These are phyloP conservation scores for Acanthiza pusilla DNA, from an alignment of 2,797 vertebrate species.

Conservation along the genomic window DNA sequence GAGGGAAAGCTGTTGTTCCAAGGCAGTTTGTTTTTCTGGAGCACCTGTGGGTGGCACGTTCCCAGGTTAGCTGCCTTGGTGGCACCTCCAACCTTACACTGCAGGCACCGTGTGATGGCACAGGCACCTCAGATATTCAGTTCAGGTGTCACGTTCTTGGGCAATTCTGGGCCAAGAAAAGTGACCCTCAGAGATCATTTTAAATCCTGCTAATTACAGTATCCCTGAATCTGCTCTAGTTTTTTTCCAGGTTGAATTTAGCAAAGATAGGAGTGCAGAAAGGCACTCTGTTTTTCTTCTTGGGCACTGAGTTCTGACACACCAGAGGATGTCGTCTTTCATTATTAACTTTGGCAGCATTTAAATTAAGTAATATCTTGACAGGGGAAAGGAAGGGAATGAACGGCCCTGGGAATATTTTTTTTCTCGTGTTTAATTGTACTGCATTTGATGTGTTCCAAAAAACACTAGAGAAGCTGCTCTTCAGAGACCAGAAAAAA, in stretches of 20 bases:
- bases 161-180: constrained; percentile 32
- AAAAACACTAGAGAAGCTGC: constrained; percentile 31
- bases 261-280: background rate
- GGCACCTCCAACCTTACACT: background rate
- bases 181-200: constrained; percentile 26
- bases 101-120: background rate
- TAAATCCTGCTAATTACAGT: constrained; percentile 30
- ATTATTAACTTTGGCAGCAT: constrained; percentile 54
- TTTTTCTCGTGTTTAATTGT: constrained; percentile 44
- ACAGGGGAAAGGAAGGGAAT: constrained; percentile 39
- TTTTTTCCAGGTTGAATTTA: constrained; percentile 31
- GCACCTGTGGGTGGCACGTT: background rate
- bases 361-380: constrained; percentile 67
- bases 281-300: background rate
- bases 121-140: background rate
- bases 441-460: constrained; percentile 41
- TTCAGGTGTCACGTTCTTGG: background rate
- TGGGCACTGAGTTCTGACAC: constrained; percentile 11
- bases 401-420: constrained; percentile 29
- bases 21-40: background rate
- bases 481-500: constrained; percentile 23
- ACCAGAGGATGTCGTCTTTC: background rate
- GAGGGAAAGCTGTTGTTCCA: background rate
- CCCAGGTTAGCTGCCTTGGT: background rate
- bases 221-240: constrained; percentile 24